A percentile compares a stretch with the other conserved stretches of the same genome.
These are phyloP conservation scores for Lathamus discolor DNA, from an alignment of 2,113 vertebrate genomes.

Conservation along the genomic window DNA sequence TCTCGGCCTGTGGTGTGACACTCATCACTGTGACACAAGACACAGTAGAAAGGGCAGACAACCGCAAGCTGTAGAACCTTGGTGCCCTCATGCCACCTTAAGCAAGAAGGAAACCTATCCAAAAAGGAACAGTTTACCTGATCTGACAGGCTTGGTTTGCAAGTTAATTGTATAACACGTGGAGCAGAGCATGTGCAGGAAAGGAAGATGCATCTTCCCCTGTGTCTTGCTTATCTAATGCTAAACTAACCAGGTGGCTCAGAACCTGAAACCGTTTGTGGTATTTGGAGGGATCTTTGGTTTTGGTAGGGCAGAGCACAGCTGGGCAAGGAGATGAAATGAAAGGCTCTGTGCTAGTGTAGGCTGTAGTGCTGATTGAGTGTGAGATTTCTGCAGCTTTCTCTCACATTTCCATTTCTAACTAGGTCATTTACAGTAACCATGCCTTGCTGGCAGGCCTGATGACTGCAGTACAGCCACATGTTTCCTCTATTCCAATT, in stretches of 20 bases:
- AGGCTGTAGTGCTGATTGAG: background rate
- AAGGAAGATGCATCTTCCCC: background rate
- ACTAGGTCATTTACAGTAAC: background rate
- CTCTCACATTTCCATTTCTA: background rate
- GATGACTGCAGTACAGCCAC: background rate
- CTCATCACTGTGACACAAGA: background rate
- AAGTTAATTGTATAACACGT: accelerated
- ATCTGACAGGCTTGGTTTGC: background rate
- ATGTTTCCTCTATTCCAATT: background rate
- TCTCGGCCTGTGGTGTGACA: background rate
- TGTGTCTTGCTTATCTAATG: background rate
- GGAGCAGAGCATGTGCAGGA: background rate
- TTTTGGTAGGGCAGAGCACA: background rate
- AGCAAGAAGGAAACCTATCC: background rate
- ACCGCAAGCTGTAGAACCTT: background rate
- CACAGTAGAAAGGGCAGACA: background rate
- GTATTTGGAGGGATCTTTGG: background rate
- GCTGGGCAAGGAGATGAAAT: background rate
- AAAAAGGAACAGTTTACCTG: background rate
- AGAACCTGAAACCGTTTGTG: background rate
- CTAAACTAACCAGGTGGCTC: background rate
- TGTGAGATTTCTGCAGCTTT: background rate
- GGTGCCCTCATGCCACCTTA: background rate
- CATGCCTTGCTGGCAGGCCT: background rate
- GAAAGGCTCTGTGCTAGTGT: background rate